Evolutionary conservation across 2,113 vertebrate species (phyloP).

Genomic region (Mirounga angustirostris): DNA sequence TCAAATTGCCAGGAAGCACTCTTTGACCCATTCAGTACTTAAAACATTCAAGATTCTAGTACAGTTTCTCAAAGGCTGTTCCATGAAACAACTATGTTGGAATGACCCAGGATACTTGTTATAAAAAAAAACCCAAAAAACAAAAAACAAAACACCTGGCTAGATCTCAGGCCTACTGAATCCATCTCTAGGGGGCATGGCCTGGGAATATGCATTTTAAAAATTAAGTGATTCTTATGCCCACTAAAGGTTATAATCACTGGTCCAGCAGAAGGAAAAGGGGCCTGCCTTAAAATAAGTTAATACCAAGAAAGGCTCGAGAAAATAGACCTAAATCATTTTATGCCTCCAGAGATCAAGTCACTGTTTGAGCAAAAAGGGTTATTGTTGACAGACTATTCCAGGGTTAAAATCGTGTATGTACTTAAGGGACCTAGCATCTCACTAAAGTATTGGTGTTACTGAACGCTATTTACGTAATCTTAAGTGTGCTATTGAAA

Average conservation of each 20-base stretch:
- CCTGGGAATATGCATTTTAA: background rate
- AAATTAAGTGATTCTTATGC: background rate
- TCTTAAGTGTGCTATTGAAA: conserved; percentile 49
- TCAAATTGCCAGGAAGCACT: background rate
- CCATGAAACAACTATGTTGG: accelerated
- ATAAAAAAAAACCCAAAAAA: background rate
- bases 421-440: conserved; percentile 40
- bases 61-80: background rate
- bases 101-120: background rate
- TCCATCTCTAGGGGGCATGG: background rate
- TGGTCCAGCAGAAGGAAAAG: background rate
- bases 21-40: background rate
- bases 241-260: background rate
- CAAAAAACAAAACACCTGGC: background rate
- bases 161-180: background rate
- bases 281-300: conserved; percentile 2
- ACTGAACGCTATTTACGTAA: background rate
- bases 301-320: conserved; percentile 10
- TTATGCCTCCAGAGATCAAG: conserved; percentile 42
- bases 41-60: background rate
- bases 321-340: conserved; percentile 36
- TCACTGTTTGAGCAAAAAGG: conserved; percentile 64
- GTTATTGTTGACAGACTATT: conserved; percentile 62
- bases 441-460: background rate
- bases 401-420: conserved; percentile 48